Evolutionary conservation across 2,888 invertebrate genomes (phyloP), one percentile per base, ranked within the genome.

Genomic region (Nemapogon koenigi): DNA sequence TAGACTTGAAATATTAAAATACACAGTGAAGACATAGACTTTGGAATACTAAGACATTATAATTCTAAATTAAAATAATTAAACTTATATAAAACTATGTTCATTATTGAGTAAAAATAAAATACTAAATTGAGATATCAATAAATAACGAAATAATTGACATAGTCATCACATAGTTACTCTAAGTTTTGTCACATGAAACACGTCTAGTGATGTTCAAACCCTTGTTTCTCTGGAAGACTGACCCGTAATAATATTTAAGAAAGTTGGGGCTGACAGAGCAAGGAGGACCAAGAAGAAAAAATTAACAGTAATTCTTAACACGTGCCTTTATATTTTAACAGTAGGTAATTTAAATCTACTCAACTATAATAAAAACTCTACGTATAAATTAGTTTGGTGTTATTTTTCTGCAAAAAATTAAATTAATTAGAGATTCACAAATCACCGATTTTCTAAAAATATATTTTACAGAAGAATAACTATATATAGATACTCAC

Each of bases 101-200:
- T n/a, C n/a, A n/a, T n/a, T n/a, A n/a, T n/a, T n/a, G n/a, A n/a
- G 10, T 22, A 22, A 10, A 6, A 22, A 22, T 4, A 22, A 22
- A 6, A 22, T 7, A 22, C 10, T 22, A 22, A 22, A 7, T 22
- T 22, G 10, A 22, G 22, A 22, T 22, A 22, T 22, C 22, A 22
- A 22, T 14, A 37, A 63, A 64, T 62, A 61, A 66, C 62, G 69
- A 73, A 73, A 72, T 78, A 78, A 78, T 78, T 78, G 78, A 78
- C 78, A 76, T 64, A 68, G 72, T 75, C 64, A 78, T 78, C 78
- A 78, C 76, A 76, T 71, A 73, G 40, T 43, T 17, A 28, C 22
- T 4, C 31, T 16, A 31, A 31, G n/a, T 10, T 33, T 33, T 33
- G 33, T 3, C 18, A 33, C 33, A 33, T n/a, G 16, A 31, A n/a